Evolutionary conservation across 2,797 vertebrate genomes (phyloP).

Genomic region (Passerculus sandwichensis): DNA sequence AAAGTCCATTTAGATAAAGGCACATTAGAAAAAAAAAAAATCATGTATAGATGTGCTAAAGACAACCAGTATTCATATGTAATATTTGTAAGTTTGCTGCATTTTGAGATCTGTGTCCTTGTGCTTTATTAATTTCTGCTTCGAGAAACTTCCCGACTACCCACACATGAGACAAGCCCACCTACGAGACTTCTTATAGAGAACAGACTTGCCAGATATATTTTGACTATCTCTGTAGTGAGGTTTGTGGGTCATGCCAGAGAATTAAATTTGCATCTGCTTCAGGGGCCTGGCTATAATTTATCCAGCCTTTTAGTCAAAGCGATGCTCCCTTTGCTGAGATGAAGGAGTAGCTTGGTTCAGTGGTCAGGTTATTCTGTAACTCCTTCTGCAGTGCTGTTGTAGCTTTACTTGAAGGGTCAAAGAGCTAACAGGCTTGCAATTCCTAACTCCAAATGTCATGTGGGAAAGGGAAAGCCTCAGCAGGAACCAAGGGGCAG

Average conservation of each 20-base stretch:
- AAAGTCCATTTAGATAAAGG: not conserved
- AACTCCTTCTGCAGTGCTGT: conserved; percentile 3
- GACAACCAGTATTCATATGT: not conserved
- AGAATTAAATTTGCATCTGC: not conserved
- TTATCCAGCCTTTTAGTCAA: not conserved
- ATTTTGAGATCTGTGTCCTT: not conserved
- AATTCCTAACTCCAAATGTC: not conserved
- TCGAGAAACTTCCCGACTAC: not conserved
- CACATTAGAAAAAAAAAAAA: not conserved
- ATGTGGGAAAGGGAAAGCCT: not conserved
- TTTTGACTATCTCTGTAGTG: not conserved
- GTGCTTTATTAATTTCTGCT: not conserved
- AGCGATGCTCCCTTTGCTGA: not conserved
- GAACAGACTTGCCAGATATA: not conserved
- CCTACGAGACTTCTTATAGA: not conserved
- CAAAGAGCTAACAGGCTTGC: not conserved
- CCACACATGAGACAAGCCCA: not conserved
- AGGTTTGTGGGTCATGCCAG: not conserved
- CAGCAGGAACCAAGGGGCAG: not conserved
- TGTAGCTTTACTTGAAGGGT: not conserved
- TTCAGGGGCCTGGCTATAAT: not conserved
- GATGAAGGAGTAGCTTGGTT: conserved; percentile 37
- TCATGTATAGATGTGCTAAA: not conserved
- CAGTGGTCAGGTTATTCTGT: conserved; percentile 61
- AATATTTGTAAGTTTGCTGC: not conserved